Percentiles rank a stretch among this genome's conserved stretches.
Evolutionary conservation across 2,888 invertebrate genomes (phyloP).

Genomic region (Heliconius cydno): DNA sequence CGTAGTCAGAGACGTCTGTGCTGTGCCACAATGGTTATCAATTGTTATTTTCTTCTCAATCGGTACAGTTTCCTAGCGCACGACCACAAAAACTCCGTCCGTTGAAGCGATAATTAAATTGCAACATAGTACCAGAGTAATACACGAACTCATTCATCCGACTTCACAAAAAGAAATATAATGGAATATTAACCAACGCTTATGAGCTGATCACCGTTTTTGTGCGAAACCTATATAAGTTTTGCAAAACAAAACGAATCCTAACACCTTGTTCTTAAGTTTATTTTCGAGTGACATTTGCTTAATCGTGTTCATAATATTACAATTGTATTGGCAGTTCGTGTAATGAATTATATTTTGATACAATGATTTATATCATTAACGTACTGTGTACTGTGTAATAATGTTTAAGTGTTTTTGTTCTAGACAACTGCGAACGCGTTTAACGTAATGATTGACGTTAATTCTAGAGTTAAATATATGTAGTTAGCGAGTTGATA

Average conservation of each 20-base stretch:
- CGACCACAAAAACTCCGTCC: constrained; percentile 10
- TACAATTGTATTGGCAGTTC: constrained; percentile 18
- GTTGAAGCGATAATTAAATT: constrained; percentile 31
- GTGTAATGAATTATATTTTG: constrained; percentile 25
- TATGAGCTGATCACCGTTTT: constrained; percentile 39
- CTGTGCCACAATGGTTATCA: background rate
- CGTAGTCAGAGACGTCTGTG: background rate
- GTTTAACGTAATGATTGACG: background rate
- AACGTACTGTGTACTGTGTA: constrained; percentile 2
- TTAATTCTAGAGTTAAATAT: background rate
- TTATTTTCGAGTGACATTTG: background rate
- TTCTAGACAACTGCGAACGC: background rate
- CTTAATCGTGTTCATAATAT: background rate
- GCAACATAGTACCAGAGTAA: constrained; percentile 35
- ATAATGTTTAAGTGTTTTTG: constrained; percentile 10
- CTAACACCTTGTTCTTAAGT: background rate
- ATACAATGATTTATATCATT: constrained; percentile 22
- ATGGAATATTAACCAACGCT: constrained; percentile 46
- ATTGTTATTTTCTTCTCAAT: constrained; percentile 1
- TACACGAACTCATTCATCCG: constrained; percentile 40
- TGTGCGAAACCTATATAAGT: constrained; percentile 25
- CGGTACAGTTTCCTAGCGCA: constrained; percentile 1
- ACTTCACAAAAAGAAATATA: constrained; percentile 44
- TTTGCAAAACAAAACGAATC: background rate
- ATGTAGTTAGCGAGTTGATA: background rate